Evolutionary conservation across 2,797 vertebrate genomes (phyloP).

Genomic region (Graptemys geographica): DNA sequence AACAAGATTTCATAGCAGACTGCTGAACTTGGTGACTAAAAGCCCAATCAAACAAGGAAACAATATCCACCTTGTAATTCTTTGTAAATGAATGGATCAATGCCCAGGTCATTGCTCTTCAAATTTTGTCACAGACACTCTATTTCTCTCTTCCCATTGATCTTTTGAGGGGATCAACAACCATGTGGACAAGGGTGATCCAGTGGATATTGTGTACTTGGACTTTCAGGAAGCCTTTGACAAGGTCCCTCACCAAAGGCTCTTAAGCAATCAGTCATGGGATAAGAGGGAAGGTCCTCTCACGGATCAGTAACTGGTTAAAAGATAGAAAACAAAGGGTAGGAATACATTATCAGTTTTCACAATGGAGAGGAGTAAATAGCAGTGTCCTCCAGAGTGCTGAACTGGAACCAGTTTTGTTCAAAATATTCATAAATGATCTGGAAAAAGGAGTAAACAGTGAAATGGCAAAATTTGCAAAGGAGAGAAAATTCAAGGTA

Average conservation of each 20-base stretch:
- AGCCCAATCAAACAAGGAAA: slow-evolving; percentile 29
- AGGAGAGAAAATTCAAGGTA: background rate
- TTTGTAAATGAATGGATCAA: slow-evolving; percentile 14
- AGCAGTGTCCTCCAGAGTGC: background rate
- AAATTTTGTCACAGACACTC: slow-evolving; percentile 8
- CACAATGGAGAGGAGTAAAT: background rate
- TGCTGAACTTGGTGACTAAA: background rate
- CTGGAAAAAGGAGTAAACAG: background rate
- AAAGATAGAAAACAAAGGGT: too few relatives aligned
- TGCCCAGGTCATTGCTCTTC: slow-evolving; percentile 27
- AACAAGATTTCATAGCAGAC: background rate
- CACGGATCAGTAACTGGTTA: too few relatives aligned
- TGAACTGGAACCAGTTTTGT: background rate
- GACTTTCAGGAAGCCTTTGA: background rate
- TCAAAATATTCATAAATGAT: background rate
- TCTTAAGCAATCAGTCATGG: background rate
- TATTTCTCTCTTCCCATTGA: background rate
- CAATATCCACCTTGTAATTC: background rate
- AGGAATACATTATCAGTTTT: background rate
- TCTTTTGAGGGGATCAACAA: background rate
- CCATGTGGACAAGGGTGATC: background rate
- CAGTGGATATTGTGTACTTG: background rate
- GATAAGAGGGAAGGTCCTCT: background rate
- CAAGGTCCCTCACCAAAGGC: background rate
- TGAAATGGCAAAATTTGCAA: background rate